Evolutionary conservation across 2,888 invertebrate genomes (phyloP), one percentile per base, ranked within the genome.

Genomic region (Hetaerina titia): DNA sequence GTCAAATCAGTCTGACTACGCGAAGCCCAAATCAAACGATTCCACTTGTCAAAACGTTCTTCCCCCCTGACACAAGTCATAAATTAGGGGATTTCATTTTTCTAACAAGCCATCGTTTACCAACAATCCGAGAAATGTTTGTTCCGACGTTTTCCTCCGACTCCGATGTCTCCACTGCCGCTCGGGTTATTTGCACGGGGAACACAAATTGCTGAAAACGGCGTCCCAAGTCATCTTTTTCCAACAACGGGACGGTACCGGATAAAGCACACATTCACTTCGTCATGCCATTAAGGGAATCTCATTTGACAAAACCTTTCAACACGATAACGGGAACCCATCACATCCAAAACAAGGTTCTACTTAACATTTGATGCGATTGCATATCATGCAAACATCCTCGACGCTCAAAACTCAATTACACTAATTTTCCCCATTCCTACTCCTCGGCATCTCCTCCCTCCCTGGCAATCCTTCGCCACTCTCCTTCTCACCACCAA

Each of bases 231-330:
- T 81, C 81, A 81, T 25, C 81, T 81, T 81, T 81, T 81, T 81
- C 81, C 81, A 22, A 22, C 69, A 22, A 25, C 25, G 81, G 81
- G 81, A 81, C 81, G 81, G 31, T 81, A 31, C 81, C 31, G 13
- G 81, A 25, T 31, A 58, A 89, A 89, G 89, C 58, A 89, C n/a
- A 88, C 45, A 56, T 31, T 57, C 56, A 57, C 57, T 15, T 45
- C 89, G n/a, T 58, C 89, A 89, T n/a, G 57, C 58, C 81, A 81
- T 81, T 81, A 81, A n/a, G 89, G 56, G n/a, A 89, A 89, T 58
- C 89, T 89, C 89, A 89, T 58, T 89, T 57, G 89, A 56, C 89
- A 89, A 89, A 89, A 89, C 57, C 89, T 89, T 89, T 89, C 89
- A 89, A 58, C 89, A 89, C 58, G 56, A 89, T 58, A 89, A 89